Evolutionary conservation across 2,888 invertebrate genomes (phyloP).

Genomic region (Villa cingulata): DNA sequence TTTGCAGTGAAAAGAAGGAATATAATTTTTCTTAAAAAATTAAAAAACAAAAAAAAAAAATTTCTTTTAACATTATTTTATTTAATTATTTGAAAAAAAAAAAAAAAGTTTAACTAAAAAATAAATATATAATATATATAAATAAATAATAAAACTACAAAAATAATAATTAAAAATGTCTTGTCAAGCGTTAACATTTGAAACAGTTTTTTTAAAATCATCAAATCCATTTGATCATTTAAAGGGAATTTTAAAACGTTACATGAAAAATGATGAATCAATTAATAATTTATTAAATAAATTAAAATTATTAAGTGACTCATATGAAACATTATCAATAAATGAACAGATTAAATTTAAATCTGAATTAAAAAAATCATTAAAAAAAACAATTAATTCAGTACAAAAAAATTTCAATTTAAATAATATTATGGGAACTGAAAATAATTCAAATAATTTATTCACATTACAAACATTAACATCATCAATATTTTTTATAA

Average conservation of each 20-base stretch:
- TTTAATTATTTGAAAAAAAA: not conserved
- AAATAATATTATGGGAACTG: too few relatives aligned
- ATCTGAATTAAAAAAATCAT: conserved; percentile 5
- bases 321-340: conserved; percentile 1
- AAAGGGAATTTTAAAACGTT: too few relatives aligned
- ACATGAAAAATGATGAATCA: too few relatives aligned
- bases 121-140: too few relatives aligned
- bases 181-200: conserved; percentile 2
- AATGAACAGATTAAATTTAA: conserved; percentile 8
- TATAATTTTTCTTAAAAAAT: not conserved
- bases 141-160: not conserved
- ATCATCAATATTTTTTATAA: conserved; percentile 2
- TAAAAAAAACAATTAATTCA: not conserved
- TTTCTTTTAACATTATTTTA: too few relatives aligned
- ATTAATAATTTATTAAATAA: not conserved
- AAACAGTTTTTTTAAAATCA: not conserved
- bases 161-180: not conserved
- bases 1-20: too few relatives aligned
- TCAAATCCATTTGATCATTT: conserved; percentile 1
- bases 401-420: not conserved
- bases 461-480: not conserved
- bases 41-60: too few relatives aligned
- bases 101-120: not conserved
- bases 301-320: not conserved
- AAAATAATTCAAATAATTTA: too few relatives aligned